phyloP scores from a whole-genome alignment of 2,888 invertebrate species.

The Neoitamus cyanurus region DNA sequence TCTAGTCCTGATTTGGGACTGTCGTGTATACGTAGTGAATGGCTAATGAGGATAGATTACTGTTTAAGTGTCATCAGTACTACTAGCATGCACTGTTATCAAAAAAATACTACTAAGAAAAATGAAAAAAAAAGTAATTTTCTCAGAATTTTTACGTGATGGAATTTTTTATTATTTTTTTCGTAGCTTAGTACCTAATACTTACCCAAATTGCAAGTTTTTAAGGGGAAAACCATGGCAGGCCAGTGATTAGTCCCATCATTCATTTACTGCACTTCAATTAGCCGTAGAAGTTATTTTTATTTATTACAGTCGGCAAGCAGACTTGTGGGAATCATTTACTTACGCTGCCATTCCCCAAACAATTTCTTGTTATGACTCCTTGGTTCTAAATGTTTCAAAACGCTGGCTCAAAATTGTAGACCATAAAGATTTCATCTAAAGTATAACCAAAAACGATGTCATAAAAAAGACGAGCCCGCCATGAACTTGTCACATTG shows the following conservation, averaged over 20 bases:
- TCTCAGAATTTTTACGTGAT: no score
- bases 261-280: not conserved
- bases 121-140: no score
- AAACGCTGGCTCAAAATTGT: not conserved
- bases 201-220: no score
- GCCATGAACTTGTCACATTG: not conserved
- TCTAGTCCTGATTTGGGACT: no score
- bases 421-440: not conserved
- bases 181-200: no score
- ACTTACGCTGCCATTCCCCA: not conserved
- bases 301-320: not conserved
- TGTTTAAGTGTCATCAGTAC: no score
- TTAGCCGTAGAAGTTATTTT: not conserved
- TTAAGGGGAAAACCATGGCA: no score
- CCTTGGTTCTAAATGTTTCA: not conserved
- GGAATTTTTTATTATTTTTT: no score
- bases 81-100: no score
- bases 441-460: slow-evolving; percentile 5
- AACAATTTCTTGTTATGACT: slow-evolving; percentile 1
- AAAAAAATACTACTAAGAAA: no score
- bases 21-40: no score
- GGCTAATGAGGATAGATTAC: no score
- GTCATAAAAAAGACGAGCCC: not conserved
- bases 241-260: not conserved
- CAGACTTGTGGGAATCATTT: not conserved